phyloP scores from a whole-genome alignment of 1,140 invertebrate genomes.

The Diorhabda carinulata region DNA sequence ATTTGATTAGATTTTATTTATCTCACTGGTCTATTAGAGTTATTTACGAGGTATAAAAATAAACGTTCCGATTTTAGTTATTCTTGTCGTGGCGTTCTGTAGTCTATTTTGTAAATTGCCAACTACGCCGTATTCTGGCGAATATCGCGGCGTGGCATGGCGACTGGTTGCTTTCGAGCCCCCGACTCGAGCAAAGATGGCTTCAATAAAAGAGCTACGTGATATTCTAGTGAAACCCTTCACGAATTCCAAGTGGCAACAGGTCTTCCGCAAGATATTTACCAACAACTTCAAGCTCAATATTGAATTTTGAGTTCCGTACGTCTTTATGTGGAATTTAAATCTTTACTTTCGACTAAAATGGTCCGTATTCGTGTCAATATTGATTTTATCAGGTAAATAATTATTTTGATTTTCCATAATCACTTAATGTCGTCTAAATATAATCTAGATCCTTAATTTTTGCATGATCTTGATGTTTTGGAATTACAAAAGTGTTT shows the following conservation, averaged over 20 bases:
- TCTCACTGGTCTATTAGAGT: background rate
- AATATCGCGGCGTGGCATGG: constrained; percentile 12
- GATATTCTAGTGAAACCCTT: constrained; percentile 37
- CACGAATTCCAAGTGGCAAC: constrained; percentile 39
- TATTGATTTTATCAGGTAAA: too few species aligned
- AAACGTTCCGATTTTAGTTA: constrained; percentile 16
- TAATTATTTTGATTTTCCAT: too few species aligned
- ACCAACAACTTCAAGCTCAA: constrained; percentile 28
- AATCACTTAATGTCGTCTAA: too few species aligned
- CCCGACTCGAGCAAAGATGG: constrained; percentile 33
- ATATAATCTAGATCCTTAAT: too few species aligned
- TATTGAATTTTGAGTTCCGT: constrained; percentile 34
- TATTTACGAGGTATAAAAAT: constrained; percentile 1
- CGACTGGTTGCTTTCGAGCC: constrained; percentile 36
- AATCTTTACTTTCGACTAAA: background rate
- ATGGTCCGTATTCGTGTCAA: too few species aligned
- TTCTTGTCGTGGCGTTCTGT: constrained; percentile 23
- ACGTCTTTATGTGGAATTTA: constrained; percentile 17
- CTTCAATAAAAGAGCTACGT: constrained; percentile 42
- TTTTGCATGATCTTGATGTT: too few species aligned
- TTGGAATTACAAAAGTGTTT: too few species aligned
- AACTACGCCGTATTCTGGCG: background rate
- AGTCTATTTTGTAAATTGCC: constrained; percentile 38
- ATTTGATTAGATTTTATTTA: too few species aligned
- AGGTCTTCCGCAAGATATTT: constrained; percentile 36